Base-by-base conservation (phyloP, 2,888 invertebrate genomes). In the Parelbella ahira region DNA sequence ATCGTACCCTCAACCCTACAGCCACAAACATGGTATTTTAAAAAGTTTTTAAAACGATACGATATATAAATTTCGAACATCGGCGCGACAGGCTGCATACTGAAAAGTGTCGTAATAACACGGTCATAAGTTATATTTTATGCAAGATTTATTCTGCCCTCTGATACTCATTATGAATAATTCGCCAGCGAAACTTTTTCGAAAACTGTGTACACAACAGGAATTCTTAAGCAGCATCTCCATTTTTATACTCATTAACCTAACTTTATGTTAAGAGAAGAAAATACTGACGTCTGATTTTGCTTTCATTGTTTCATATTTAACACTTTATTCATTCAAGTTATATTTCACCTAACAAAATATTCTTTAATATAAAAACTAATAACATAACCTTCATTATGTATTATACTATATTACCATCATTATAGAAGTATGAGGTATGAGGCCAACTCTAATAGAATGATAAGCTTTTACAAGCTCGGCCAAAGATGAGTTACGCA, bases 81-180 rank as follows among this genome's bases (percentile, higher is more conserved):
- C 68, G 68, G 64, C 51, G 67, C 65, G 68, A 76, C 65, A 64
- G 63, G 64, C 59, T 48, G 48, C 64, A 69, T 67, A 51, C 67
- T 58, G 63, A 76, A 79, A 68, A 67, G 72, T 71, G 68, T 71
- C 68, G 64, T 81, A 77, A 73, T 65, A 50, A 63, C 64, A 68
- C 44, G 52, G 57, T 53, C 37, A 66, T 77, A 83, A 68, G 82
- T 75, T 58, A 71, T 73, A 75, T 75, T 81, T 64, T 81, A 64
- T 66, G 46, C 52, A 65, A 63, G 53, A 63, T 61, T 58, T 57
- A 61, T 64, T 56, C 61, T 56, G 60, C 61, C 56, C 58, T 51
- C 58, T 57, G 68, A 63, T 67, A 60, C 67, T 79, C 70, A 79
- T 82, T 81, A 77, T 77, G 71, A 76, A 81, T 79, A 83, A 81